Evolutionary conservation across 2,113 vertebrate species (phyloP).

Genomic region (Xenopus tropicalis): UCB_Xtro_10.0 CM004448.2:79498501-79499000

Average conservation of each 20-base stretch:
- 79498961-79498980: too few species aligned
- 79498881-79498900: too few species aligned
- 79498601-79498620: conserved; percentile 33
- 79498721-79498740: conserved; percentile 20
- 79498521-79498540: conserved; percentile 30
- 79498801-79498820: too few species aligned
- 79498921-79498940: too few species aligned
- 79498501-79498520: conserved; percentile 34
- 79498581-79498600: conserved; percentile 41
- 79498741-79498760: conserved; percentile 1
- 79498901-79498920: too few species aligned
- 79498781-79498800: neutral
- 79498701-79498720: conserved; percentile 40
- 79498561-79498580: conserved; percentile 38
- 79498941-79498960: too few species aligned
- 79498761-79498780: neutral
- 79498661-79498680: conserved; percentile 38
- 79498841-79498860: too few species aligned
- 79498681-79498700: conserved; percentile 32
- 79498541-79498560: conserved; percentile 29
- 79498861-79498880: too few species aligned
- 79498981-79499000: too few species aligned
- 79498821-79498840: too few species aligned
- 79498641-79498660: conserved; percentile 36
- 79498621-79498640: conserved; percentile 40